phyloP scores from a whole-genome alignment of 2,797 vertebrate species.

The Chromis chromis region DNA sequence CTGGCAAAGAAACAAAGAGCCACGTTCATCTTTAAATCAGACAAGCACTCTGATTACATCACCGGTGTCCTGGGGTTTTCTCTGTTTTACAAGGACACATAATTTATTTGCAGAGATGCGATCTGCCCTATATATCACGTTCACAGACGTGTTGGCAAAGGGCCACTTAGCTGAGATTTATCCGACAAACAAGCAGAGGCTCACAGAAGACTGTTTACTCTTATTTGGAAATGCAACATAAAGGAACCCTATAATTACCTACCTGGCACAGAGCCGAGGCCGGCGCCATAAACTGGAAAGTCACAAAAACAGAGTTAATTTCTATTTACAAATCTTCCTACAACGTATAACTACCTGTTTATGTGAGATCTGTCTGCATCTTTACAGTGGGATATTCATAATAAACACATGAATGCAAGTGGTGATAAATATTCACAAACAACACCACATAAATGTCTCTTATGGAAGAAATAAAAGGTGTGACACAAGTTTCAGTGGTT shows the following conservation, averaged over 20 bases:
- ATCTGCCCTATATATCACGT: constrained; percentile 19
- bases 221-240: neutral
- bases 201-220: neutral
- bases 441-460: neutral
- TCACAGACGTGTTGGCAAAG: constrained; percentile 21
- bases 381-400: neutral
- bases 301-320: constrained; percentile 23
- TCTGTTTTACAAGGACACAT: constrained; percentile 29
- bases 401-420: too few relatives aligned
- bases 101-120: constrained; percentile 28
- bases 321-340: neutral
- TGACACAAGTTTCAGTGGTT: neutral
- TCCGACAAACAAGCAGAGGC: constrained; percentile 31
- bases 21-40: constrained; percentile 53
- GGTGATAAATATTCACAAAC: neutral
- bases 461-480: neutral
- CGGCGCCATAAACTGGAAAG: constrained; percentile 73
- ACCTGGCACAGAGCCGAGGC: constrained; percentile 76
- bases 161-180: constrained; percentile 42
- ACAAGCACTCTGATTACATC: constrained; percentile 19
- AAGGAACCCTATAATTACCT: constrained; percentile 11
- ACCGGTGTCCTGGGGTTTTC: constrained; percentile 1
- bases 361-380: neutral
- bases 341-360: neutral
- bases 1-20: constrained; percentile 69